Percentiles rank a stretch among this genome's conserved stretches.
phyloP scores from a whole-genome alignment of 2,797 vertebrate genomes.

The Phrynocephalus vlangalii region DNA sequence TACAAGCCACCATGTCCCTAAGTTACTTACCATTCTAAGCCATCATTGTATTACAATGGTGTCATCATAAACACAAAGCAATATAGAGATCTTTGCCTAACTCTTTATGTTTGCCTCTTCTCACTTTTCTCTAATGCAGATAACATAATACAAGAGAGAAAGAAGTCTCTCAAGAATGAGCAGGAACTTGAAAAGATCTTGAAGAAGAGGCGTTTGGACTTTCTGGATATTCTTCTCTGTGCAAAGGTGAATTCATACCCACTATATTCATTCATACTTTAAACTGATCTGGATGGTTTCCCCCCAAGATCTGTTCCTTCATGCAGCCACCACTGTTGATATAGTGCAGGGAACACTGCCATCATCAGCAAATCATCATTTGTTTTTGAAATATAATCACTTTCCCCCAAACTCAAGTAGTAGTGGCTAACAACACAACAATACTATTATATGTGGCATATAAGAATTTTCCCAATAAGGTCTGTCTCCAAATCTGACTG shows the following conservation, averaged over 20 bases:
- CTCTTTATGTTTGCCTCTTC: not conserved
- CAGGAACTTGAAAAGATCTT: constrained; percentile 69
- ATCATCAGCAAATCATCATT: not conserved
- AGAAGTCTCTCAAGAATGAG: constrained; percentile 76
- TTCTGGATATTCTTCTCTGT: constrained; percentile 67
- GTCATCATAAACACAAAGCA: not conserved
- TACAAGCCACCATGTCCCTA: not conserved
- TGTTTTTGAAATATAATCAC: not conserved
- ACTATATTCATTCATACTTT: not conserved
- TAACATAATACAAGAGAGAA: constrained; percentile 80
- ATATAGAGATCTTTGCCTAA: not conserved
- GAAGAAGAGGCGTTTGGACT: constrained; percentile 81
- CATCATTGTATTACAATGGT: not conserved
- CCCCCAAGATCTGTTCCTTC: not conserved
- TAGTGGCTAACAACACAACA: not conserved
- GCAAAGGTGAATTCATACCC: constrained; percentile 34
- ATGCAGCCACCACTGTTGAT: too few species aligned
- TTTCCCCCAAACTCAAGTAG: not conserved
- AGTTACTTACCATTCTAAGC: not conserved
- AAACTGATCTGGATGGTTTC: not conserved
- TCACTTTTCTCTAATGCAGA: constrained; percentile 24
- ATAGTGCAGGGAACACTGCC: not conserved
- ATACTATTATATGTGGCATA: not conserved
- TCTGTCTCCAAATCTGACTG: too few species aligned
- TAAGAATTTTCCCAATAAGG: not conserved